Evolutionary conservation across 1,140 invertebrate genomes (phyloP).

Genomic region (Lepidostoma basale): DNA sequence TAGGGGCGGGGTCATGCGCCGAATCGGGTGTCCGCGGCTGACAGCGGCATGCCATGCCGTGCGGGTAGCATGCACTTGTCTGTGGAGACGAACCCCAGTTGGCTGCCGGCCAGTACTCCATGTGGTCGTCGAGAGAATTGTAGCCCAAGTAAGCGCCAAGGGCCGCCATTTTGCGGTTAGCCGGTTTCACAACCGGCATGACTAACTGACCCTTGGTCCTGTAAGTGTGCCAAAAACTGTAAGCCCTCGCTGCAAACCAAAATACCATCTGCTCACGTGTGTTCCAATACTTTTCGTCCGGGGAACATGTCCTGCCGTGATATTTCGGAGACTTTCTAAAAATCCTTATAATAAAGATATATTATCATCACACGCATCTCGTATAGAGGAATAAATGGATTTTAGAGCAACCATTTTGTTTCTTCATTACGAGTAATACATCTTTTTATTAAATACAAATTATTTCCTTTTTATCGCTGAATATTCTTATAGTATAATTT

Average conservation of each 20-base stretch:
- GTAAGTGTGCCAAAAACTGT: constrained; percentile 61
- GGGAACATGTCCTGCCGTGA: too few relatives aligned
- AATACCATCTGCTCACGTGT: constrained; percentile 34
- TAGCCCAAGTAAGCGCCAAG: constrained; percentile 61
- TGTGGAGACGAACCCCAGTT: constrained; percentile 62
- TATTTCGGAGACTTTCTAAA: too few relatives aligned
- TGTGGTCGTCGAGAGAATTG: constrained; percentile 59
- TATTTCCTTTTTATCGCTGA: too few relatives aligned
- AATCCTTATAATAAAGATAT: too few relatives aligned
- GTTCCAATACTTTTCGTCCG: not conserved
- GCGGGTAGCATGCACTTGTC: constrained; percentile 33
- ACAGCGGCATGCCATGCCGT: not conserved
- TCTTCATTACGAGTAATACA: too few relatives aligned
- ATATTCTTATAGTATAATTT: too few relatives aligned
- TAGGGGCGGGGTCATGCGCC: too few relatives aligned
- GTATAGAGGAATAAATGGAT: too few relatives aligned
- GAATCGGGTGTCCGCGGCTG: too few relatives aligned
- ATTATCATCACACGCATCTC: too few relatives aligned
- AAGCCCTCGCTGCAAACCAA: constrained; percentile 61
- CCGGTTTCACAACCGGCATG: constrained; percentile 49
- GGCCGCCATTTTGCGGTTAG: constrained; percentile 52
- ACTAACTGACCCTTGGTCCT: constrained; percentile 37
- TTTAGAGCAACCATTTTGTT: too few relatives aligned
- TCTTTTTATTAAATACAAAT: too few relatives aligned
- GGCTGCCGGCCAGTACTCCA: constrained; percentile 63